Evolutionary conservation across 1,140 invertebrate genomes (phyloP).

Genomic region (Bombyx mandarina): DNA sequence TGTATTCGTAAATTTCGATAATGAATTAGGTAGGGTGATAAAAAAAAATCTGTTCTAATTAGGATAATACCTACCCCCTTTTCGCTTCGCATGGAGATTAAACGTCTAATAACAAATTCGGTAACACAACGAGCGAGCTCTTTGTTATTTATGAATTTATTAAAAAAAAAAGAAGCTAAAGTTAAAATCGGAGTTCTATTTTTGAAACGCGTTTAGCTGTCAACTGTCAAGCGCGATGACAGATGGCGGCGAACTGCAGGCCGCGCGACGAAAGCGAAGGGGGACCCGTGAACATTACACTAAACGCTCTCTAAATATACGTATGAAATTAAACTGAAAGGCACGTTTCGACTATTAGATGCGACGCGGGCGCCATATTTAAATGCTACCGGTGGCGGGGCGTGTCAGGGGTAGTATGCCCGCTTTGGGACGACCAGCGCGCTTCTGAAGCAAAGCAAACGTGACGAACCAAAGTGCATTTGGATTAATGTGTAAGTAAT

Average conservation of each 20-base stretch:
- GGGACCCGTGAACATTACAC: constrained; percentile 29
- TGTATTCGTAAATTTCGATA: no score
- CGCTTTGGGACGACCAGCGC: background rate
- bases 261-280: constrained; percentile 25
- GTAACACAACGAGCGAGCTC: no score
- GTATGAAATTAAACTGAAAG: constrained; percentile 35
- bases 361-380: constrained; percentile 2
- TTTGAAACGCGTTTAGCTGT: constrained; percentile 51
- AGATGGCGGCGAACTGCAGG: constrained; percentile 48
- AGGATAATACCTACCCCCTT: no score
- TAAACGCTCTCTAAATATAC: constrained; percentile 6
- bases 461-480: background rate
- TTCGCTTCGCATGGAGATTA: no score
- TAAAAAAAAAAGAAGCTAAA: no score
- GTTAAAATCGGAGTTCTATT: constrained; percentile 30
- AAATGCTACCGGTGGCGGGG: no score
- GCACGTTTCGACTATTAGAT: constrained; percentile 50
- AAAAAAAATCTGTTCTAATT: no score
- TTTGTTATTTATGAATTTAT: no score
- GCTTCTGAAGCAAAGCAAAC: background rate
- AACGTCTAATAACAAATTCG: no score
- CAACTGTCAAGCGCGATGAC: constrained; percentile 60
- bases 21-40: no score
- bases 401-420: background rate
- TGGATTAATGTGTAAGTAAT: no score